A percentile compares a stretch with the other conserved stretches of the same genome.
phyloP scores from a whole-genome alignment of 2,797 vertebrate genomes.

The Amblyraja radiata region DNA sequence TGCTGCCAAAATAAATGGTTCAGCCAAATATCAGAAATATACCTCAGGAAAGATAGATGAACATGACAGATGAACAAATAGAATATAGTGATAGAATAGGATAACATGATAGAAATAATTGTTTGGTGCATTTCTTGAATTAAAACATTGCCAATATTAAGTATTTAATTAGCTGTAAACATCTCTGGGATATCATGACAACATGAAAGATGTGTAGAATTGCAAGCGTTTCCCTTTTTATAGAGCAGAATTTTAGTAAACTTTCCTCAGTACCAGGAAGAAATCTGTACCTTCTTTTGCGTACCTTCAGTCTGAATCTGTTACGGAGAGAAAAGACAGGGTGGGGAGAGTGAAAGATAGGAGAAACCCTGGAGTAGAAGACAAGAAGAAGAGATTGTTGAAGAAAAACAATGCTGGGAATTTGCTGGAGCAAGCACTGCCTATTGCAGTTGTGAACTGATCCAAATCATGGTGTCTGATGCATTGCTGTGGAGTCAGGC shows the following conservation, averaged over 20 bases:
- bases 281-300: background rate
- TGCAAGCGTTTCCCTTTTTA: background rate
- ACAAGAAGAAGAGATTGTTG: background rate
- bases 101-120: background rate
- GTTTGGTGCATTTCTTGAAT: background rate
- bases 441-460: background rate
- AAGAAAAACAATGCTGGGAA: background rate
- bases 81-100: no score
- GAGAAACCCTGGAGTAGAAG: background rate
- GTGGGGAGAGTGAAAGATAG: background rate
- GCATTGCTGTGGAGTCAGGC: slow-evolving; percentile 9
- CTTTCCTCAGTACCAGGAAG: background rate
- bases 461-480: background rate
- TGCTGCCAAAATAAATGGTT: no score
- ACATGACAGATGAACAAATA: no score
- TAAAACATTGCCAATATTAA: background rate
- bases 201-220: background rate
- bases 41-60: no score
- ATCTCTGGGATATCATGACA: background rate
- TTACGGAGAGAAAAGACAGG: background rate
- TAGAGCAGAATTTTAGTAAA: background rate
- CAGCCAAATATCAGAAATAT: no score
- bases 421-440: background rate
- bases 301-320: background rate
- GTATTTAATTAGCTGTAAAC: background rate